Evolutionary conservation across 2,797 vertebrate species (phyloP).

Genomic region (Xenentodon cancila): DNA sequence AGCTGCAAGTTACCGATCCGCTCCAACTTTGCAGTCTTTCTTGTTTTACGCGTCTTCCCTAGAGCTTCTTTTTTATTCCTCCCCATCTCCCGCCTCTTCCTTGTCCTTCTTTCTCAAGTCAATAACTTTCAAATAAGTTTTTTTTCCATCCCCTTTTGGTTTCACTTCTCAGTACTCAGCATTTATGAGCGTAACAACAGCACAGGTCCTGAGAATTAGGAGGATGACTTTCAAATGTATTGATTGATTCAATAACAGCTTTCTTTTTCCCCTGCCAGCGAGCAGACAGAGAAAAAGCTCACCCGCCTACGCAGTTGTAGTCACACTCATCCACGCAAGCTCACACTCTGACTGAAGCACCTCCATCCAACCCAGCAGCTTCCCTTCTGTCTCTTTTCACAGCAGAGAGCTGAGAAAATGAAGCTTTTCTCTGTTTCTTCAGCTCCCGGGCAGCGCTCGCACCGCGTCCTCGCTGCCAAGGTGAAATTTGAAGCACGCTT

Average conservation of each 20-base stretch:
- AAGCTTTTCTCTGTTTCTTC: conserved; percentile 54
- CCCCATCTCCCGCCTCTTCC: neutral
- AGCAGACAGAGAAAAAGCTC: conserved; percentile 14
- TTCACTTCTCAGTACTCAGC: conserved; percentile 1
- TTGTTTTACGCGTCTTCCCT: conserved; percentile 38
- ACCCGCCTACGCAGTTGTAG: conserved; percentile 11
- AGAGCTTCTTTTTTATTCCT: conserved; percentile 27
- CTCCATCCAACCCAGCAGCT: conserved; percentile 33
- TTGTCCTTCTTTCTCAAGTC: neutral
- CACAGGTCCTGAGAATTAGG: conserved; percentile 15
- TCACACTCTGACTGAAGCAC: conserved; percentile 35
- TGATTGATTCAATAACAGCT: conserved; percentile 16
- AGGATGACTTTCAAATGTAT: conserved; percentile 24
- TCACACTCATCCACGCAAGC: conserved; percentile 6
- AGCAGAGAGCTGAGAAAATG: conserved; percentile 58
- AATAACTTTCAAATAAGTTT: neutral
- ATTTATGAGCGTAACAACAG: neutral
- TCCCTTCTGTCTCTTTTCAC: conserved; percentile 31
- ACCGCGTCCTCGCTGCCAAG: conserved; percentile 46
- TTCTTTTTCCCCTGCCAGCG: conserved; percentile 8
- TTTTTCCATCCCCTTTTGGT: too few species aligned
- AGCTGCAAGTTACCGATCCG: conserved; percentile 31
- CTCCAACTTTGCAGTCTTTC: conserved; percentile 36
- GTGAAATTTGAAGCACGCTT: conserved; percentile 56
- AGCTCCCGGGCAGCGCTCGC: conserved; percentile 27